Evolutionary conservation across 2,113 vertebrate species (phyloP), one percentile per base, ranked within the genome.

Genomic region (Ptilorrhoa leucosticta): DNA sequence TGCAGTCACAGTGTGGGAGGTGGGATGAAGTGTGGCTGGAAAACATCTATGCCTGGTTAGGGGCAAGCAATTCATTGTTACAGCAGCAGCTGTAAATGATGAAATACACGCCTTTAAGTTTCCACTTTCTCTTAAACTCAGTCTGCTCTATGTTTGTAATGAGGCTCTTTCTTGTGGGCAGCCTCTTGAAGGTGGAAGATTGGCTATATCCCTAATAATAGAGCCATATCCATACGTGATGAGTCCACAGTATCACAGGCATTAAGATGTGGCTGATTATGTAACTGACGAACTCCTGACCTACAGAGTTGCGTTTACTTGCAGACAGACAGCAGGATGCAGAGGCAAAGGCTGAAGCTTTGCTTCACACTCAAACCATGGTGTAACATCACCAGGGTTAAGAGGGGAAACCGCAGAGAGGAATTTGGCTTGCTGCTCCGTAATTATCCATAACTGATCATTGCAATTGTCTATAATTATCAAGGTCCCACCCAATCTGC

Each of bases 401-500:
- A 83, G 72, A 53, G 11, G 15, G 54, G 83, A 69, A 94, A 80
- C 47, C 6, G 2, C 18, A 58, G 54, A 66, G 71, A 93, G 61
- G 64, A 89, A 93, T 94, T 75, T 79, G 61, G 65, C 40, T 53
- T 71, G n/a, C 71, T 86, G 40, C 54, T 78, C 69, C 45, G 11
- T 87, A 89, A 95, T 94, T 91, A 92, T n/a, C 85, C 71, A 30
- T 53, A 94, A 87, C 15, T 80, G 93, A 94, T 89, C 68, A 61
- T 27, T 78, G 51, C 64, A 87, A 92, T 89, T 40, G 44, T 39
- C 89, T 84, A 0, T 60, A 87, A 87, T 87, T 93, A 87, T 15
- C 56, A 60, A 71, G 64, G 76, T 81, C 84, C 68, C 80, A 93
- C 68, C 64, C 85, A 45, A 24, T 56, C 39, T 58, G 64, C 71